Evolutionary conservation across 1,140 invertebrate genomes (phyloP).

Genomic region (Acyrthosiphon pisum): DNA sequence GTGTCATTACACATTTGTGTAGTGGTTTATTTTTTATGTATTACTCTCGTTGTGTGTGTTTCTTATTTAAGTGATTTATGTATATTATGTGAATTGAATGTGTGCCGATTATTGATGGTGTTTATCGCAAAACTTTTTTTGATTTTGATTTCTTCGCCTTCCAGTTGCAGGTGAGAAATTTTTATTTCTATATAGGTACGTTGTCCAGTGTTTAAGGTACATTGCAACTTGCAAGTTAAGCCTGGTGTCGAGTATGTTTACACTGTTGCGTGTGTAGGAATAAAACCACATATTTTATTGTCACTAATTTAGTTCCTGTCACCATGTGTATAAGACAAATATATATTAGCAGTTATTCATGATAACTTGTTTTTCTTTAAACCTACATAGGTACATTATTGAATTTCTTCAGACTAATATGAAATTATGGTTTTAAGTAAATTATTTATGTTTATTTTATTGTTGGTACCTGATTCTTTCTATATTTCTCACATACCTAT

Average conservation of each 20-base stretch:
- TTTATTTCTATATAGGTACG: no score
- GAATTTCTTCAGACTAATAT: not conserved
- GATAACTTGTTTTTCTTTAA: not conserved
- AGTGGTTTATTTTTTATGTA: not conserved
- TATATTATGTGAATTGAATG: constrained; percentile 31
- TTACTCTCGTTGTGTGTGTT: constrained; percentile 4
- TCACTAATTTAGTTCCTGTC: not conserved
- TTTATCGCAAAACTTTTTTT: not conserved
- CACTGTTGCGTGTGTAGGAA: no score
- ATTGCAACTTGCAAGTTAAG: not conserved
- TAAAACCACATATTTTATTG: not conserved
- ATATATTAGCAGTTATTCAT: not conserved
- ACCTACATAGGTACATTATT: not conserved
- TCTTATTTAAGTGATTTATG: not conserved
- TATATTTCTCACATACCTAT: not conserved
- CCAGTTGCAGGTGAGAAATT: constrained; percentile 8
- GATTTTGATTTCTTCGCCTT: not conserved
- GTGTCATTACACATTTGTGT: constrained; percentile 49
- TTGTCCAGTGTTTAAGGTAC: not conserved
- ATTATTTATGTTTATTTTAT: not conserved
- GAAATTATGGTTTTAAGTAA: not conserved
- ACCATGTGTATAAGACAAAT: not conserved
- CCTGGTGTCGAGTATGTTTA: not conserved
- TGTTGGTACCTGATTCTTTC: not conserved
- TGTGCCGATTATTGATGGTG: not conserved